These are phyloP conservation scores for Dinomys branickii DNA, from an alignment of 2,113 vertebrate genomes.

Conservation along the genomic window DNA sequence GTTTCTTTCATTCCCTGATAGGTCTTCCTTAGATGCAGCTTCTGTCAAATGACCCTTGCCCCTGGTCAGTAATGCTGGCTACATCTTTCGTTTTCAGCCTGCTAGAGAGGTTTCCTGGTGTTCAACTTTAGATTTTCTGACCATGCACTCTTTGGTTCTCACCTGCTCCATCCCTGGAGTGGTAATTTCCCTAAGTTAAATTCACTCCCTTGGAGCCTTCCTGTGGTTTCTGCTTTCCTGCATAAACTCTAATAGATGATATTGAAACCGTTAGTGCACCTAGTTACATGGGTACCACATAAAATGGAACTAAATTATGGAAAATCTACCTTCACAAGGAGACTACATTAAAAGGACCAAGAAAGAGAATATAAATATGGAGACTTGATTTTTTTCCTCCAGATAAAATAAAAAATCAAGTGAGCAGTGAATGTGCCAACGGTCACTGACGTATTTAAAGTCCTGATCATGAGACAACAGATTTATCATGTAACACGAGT, in stretches of 20 bases:
- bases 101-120: background rate
- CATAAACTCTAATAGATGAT: background rate
- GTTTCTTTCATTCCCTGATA: slow-evolving; percentile 10
- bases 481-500: background rate
- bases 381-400: background rate
- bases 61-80: background rate
- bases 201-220: background rate
- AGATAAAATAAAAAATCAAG: slow-evolving; percentile 11
- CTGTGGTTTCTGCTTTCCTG: background rate
- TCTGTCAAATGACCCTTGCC: background rate
- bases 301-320: background rate
- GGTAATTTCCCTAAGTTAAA: slow-evolving; percentile 46
- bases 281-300: background rate
- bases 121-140: background rate
- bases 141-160: background rate
- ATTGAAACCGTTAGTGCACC: background rate
- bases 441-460: slow-evolving; percentile 21
- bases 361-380: background rate
- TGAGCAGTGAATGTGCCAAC: background rate
- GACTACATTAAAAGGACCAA: background rate
- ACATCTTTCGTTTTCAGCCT: background rate
- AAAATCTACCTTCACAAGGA: background rate
- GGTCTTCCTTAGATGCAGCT: background rate
- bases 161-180: background rate
- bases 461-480: background rate